A percentile compares a stretch with the other conserved stretches of the same genome.
Evolutionary conservation across 2,797 vertebrate species (phyloP).

Genomic region (Eulemur rubriventer): DNA sequence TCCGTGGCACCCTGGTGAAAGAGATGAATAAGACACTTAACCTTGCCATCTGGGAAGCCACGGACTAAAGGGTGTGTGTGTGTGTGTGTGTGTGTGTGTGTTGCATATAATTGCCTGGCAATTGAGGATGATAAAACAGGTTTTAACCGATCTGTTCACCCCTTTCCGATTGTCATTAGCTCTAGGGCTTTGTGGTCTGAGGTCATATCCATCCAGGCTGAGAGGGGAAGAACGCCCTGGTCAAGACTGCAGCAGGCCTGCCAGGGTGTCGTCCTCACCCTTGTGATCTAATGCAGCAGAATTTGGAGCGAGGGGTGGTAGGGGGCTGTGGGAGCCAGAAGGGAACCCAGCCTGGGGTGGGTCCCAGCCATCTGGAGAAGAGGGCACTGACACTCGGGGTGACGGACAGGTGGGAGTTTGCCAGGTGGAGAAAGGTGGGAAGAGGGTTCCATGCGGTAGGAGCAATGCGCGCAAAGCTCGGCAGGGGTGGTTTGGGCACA

Average conservation of each 20-base stretch:
- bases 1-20: not conserved
- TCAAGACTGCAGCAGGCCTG: not conserved
- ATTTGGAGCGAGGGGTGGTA: not conserved
- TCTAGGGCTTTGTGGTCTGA: not conserved
- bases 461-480: not conserved
- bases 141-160: not conserved
- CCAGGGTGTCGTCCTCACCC: not conserved
- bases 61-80: not conserved
- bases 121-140: not conserved
- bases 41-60: not conserved
- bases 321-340: not conserved
- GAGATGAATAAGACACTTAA: not conserved
- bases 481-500: not conserved
- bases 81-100: not conserved
- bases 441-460: not conserved
- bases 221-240: rapidly evolving
- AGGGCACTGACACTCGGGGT: not conserved
- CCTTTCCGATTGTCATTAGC: not conserved
- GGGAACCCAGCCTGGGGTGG: not conserved
- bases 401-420: not conserved
- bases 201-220: not conserved
- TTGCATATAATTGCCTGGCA: not conserved
- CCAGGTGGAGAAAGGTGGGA: not conserved
- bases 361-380: not conserved
- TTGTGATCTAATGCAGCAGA: not conserved